Conservation (phyloP, 1,140 invertebrate genomes). For the Hirudo medicinalis region DNA sequence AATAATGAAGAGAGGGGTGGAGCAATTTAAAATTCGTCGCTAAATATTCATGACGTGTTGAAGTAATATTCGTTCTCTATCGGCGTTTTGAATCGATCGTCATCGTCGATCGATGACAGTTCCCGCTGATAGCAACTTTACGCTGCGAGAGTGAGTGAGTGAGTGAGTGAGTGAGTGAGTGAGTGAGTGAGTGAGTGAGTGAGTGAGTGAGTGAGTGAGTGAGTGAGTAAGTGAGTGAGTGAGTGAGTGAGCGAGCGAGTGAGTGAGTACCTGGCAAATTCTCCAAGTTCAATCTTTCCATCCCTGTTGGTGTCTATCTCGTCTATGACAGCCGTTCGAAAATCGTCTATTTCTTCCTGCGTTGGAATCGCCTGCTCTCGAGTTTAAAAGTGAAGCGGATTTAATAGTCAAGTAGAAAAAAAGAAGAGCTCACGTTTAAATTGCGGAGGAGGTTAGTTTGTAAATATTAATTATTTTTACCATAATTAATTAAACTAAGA, state of each 20-base stretch:
- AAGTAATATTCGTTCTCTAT: no score
- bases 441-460: no score
- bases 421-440: no score
- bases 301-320: constrained; percentile 14
- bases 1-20: neutral
- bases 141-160: constrained; percentile 12
- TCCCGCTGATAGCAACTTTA: neutral
- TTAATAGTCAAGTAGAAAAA: neutral
- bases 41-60: no score
- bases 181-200: constrained; percentile 23
- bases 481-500: no score
- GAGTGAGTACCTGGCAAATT: constrained; percentile 9
- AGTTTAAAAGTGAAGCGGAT: neutral
- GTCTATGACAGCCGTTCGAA: constrained; percentile 3
- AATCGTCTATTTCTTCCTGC: neutral
- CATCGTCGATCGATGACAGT: no score
- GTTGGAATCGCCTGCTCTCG: neutral
- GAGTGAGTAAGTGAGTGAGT: constrained; percentile 22
- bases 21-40: neutral
- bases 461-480: no score
- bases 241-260: neutral
- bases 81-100: no score
- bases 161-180: constrained; percentile 19
- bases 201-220: constrained; percentile 25
- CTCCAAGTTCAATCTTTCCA: constrained; percentile 15